phyloP scores from a whole-genome alignment of 2,113 vertebrate species.

The Menura novaehollandiae region DNA sequence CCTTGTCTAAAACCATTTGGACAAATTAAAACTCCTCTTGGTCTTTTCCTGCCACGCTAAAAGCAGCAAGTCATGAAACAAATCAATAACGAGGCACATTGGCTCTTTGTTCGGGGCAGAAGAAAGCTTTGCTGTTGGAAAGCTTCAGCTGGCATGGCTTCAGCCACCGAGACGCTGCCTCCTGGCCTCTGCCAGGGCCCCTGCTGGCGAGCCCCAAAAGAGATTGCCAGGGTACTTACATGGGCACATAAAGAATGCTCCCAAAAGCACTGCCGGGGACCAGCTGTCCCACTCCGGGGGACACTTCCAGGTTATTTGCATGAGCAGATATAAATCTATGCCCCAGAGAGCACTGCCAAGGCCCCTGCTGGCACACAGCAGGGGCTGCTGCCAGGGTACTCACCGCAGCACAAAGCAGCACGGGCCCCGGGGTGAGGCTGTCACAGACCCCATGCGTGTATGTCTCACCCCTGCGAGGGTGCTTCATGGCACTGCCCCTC shows the following conservation, averaged over 20 bases:
- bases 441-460: fast-evolving
- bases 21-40: background rate
- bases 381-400: background rate
- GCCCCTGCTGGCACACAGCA: background rate
- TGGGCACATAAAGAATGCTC: background rate
- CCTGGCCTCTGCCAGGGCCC: background rate
- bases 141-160: background rate
- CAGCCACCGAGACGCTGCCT: background rate
- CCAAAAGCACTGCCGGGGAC: background rate
- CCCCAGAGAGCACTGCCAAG: background rate
- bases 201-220: constrained; percentile 24
- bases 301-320: constrained; percentile 20
- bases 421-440: background rate
- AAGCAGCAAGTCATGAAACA: background rate
- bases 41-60: background rate
- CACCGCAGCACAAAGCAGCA: background rate
- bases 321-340: background rate
- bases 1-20: constrained; percentile 43
- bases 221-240: background rate
- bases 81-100: background rate
- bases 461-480: background rate
- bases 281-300: background rate
- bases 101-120: background rate
- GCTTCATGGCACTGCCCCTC: background rate
- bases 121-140: constrained; percentile 15